A percentile compares a stretch with the other conserved stretches of the same genome.
phyloP scores from a whole-genome alignment of 1,140 invertebrate genomes.

The Callitettix versicolor region DNA sequence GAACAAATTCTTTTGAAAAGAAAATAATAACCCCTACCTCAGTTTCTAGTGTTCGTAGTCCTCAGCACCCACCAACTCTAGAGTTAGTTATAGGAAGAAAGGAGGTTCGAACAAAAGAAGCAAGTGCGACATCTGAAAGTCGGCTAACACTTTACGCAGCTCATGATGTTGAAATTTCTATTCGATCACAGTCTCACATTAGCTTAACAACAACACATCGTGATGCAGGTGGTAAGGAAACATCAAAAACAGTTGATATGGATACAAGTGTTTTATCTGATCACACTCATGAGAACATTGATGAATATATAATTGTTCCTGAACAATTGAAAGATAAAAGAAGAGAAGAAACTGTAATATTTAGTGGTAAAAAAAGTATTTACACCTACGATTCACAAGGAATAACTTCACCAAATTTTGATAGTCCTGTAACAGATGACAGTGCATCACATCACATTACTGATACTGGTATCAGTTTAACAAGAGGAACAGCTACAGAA shows the following conservation, averaged over 20 bases:
- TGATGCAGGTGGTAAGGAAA: slow-evolving; percentile 34
- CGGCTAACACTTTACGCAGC: slow-evolving; percentile 36
- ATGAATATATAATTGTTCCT: slow-evolving; percentile 32
- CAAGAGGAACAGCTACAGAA: slow-evolving; percentile 36
- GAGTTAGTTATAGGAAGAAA: slow-evolving; percentile 40
- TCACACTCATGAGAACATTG: slow-evolving; percentile 18
- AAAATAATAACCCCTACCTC: slow-evolving; percentile 22
- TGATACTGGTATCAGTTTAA: slow-evolving; percentile 41
- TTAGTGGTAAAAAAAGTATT: slow-evolving; percentile 37
- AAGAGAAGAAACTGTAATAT: slow-evolving; percentile 39
- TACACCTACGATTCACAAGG: slow-evolving; percentile 35
- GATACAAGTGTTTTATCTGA: slow-evolving; percentile 32
- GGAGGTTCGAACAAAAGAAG: slow-evolving; percentile 38
- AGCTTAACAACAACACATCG: slow-evolving; percentile 34
- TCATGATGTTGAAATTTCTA: slow-evolving; percentile 40
- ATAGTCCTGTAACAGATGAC: slow-evolving; percentile 37
- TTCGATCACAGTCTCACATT: slow-evolving; percentile 40
- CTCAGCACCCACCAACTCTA: slow-evolving; percentile 29
- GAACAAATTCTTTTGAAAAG: slow-evolving; percentile 35
- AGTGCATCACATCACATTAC: slow-evolving; percentile 39
- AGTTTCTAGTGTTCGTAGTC: slow-evolving; percentile 12
- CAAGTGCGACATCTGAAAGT: slow-evolving; percentile 38
- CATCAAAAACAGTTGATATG: slow-evolving; percentile 35
- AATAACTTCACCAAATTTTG: slow-evolving; percentile 28
- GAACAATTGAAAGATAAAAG: slow-evolving; percentile 29